phyloP scores from a whole-genome alignment of 2,888 invertebrate genomes.

The Macaria notata region DNA sequence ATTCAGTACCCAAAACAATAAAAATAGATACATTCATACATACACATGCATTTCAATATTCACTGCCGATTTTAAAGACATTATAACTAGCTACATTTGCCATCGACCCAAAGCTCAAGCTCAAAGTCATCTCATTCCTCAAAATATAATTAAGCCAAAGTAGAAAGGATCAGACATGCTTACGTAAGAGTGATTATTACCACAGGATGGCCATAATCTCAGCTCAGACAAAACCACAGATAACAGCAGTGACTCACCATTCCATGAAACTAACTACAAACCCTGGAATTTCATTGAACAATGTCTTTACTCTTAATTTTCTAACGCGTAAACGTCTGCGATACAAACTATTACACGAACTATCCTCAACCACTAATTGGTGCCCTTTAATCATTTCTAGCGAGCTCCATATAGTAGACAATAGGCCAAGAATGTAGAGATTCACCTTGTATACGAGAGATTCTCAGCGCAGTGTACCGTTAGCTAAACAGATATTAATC shows the following conservation, averaged over 20 bases:
- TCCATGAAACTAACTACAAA: constrained; percentile 31
- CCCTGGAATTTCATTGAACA: constrained; percentile 42
- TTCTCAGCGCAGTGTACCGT: constrained; percentile 65
- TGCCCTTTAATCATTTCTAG: constrained; percentile 60
- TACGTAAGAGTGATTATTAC: constrained; percentile 9
- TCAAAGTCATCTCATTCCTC: too few species aligned
- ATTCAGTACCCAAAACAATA: too few species aligned
- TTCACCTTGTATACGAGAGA: constrained; percentile 32
- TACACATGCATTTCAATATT: too few species aligned
- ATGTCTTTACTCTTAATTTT: constrained; percentile 39
- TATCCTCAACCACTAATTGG: constrained; percentile 56
- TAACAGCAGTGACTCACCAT: constrained; percentile 33
- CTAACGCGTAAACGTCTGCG: constrained; percentile 47
- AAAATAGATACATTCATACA: too few species aligned
- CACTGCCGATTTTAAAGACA: too few species aligned
- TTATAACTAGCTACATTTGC: too few species aligned
- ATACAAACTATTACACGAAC: constrained; percentile 36
- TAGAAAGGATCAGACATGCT: constrained; percentile 4
- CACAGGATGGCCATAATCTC: constrained; percentile 5
- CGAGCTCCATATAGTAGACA: constrained; percentile 25
- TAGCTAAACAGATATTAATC: constrained; percentile 81
- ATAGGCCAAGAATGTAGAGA: constrained; percentile 20
- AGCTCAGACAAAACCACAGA: constrained; percentile 18
- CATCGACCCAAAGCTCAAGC: too few species aligned
- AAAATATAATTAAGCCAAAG: too few species aligned